Evolutionary conservation across 2,797 vertebrate species (phyloP).

Genomic region (Pantherophis vulpinus): DNA sequence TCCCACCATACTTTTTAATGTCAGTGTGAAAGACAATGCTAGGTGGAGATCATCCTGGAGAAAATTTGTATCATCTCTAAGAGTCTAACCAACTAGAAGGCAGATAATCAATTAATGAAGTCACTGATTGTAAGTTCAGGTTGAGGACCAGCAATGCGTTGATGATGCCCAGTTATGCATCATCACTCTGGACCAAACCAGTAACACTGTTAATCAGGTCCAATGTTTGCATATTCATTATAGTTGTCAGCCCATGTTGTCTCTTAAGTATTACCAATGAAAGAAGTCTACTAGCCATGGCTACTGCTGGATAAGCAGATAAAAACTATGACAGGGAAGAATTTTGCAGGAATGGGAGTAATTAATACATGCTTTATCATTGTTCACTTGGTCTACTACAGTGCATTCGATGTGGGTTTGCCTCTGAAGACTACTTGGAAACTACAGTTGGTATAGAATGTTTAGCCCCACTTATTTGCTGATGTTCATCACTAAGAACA

Average conservation of each 20-base stretch:
- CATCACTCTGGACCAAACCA: background rate
- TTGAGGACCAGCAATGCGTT: background rate
- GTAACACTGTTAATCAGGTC: background rate
- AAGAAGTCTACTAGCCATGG: background rate
- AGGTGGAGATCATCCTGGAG: background rate
- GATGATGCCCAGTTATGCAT: background rate
- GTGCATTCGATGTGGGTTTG: too few species aligned
- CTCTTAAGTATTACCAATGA: too few species aligned
- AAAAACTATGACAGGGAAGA: background rate
- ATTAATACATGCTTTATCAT: too few species aligned
- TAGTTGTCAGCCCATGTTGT: background rate
- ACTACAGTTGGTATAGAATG: too few species aligned
- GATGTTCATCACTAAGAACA: too few species aligned
- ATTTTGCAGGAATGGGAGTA: background rate
- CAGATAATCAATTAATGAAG: background rate
- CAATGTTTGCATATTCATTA: background rate
- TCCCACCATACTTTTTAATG: background rate
- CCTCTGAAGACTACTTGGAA: too few species aligned
- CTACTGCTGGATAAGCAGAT: background rate
- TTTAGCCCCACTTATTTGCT: too few species aligned
- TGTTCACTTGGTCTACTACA: too few species aligned
- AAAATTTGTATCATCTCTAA: background rate
- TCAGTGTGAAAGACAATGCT: background rate
- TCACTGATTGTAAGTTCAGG: background rate
- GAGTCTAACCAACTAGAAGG: background rate